Evolutionary conservation across 2,797 vertebrate species (phyloP), one percentile per base, ranked within the genome.

Genomic region (Sphaeramia orbicularis): DNA sequence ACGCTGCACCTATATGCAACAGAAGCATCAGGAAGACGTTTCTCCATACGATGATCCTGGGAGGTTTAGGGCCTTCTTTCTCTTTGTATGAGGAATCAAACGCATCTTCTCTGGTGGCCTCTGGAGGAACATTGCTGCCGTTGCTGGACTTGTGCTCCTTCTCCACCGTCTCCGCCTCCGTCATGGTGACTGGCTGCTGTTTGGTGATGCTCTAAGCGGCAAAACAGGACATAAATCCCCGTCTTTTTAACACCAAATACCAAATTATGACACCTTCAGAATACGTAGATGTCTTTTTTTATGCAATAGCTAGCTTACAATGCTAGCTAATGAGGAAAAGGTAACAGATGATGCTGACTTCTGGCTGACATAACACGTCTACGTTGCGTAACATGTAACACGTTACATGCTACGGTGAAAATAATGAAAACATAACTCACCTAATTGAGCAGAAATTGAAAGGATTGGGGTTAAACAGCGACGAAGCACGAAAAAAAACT

Each of bases 11-110:
- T 11, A 89, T 0, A 67, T 99, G 98, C 76, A 99, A 90, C 11
- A 96, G 19, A 45, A 41, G 45, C 97, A 99, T 99, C 59, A 97
- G 76, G 30, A 96, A 67, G 78, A 99, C 95, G 72, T 99, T 99
- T 88, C 85, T 97, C 98, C 97, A 99, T 6, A 99, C 97, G 0
- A 97, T 91, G 43, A 10, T 41, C 13, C 14, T 11, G 0, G 94
- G 86, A 18, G 96, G 97, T 69, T 93, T 96, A 10, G 96, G 96
- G 24, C 97, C 97, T 40, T 94, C 92, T 48, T 94, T 95, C 77
- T 97, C 95, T 73, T 13, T 84, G 86, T 99, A 98, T 10, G 91
- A 95, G 69, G 93, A 89, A 75, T 99, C 97, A 60, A 96, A 94
- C 45, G 84, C 36, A 68, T 99, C 97, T 0, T 99, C 96, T 30